A percentile compares a stretch with the other conserved stretches of the same genome.
Evolutionary conservation across 2,797 vertebrate species (phyloP).

Genomic region (Siniperca undulata): DNA sequence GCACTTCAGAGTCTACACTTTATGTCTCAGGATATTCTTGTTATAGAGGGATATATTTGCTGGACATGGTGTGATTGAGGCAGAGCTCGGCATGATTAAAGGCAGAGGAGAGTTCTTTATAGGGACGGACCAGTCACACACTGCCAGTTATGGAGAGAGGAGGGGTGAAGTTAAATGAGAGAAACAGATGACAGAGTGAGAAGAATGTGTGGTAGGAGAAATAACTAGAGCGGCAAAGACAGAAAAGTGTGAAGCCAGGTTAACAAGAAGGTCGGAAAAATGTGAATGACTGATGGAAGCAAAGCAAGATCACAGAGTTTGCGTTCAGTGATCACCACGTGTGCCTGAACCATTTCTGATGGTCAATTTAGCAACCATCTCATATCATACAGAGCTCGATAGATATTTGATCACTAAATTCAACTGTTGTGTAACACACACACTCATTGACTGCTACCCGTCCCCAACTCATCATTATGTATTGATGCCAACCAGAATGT

Average conservation of each 20-base stretch:
- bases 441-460: conserved; percentile 24
- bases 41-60: conserved; percentile 46
- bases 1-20: conserved; percentile 29
- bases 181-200: conserved; percentile 57
- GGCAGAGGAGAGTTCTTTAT: conserved; percentile 36
- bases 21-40: conserved; percentile 50
- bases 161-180: conserved; percentile 38
- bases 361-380: conserved; percentile 7
- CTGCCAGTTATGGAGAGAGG: conserved; percentile 27
- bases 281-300: neutral
- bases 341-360: conserved; percentile 18
- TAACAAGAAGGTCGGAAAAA: neutral
- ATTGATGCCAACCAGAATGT: conserved; percentile 57
- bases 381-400: conserved; percentile 16
- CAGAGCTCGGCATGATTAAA: conserved; percentile 17
- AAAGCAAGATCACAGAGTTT: neutral
- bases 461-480: conserved; percentile 43
- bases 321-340: neutral
- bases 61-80: conserved; percentile 15
- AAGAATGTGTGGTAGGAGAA: conserved; percentile 8
- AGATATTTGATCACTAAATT: conserved; percentile 31
- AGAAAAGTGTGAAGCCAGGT: conserved; percentile 14
- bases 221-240: neutral
- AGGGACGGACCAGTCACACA: conserved; percentile 23
- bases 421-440: conserved; percentile 49